A percentile compares a stretch with the other conserved stretches of the same genome.
These are phyloP conservation scores for Macrobrachium rosenbergii DNA, from an alignment of 1,140 invertebrate genomes.

Conservation along the genomic window DNA sequence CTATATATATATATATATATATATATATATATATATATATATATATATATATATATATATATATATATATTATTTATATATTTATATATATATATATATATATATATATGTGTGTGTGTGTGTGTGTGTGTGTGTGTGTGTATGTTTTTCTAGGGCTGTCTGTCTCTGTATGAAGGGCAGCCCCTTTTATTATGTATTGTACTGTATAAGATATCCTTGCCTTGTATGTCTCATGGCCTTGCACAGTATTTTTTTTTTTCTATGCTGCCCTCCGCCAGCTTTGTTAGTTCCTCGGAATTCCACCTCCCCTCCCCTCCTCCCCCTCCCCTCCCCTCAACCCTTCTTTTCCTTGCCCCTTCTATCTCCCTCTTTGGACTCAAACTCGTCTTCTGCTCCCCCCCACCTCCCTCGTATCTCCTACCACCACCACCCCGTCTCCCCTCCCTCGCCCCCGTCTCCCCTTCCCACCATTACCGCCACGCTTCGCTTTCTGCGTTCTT, in stretches of 20 bases:
- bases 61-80: too few species aligned
- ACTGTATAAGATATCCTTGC: too few species aligned
- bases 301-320: background rate
- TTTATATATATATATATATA: too few species aligned
- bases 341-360: background rate
- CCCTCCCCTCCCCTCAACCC: background rate
- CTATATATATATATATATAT: background rate
- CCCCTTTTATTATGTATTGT: too few species aligned
- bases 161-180: too few species aligned
- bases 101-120: too few species aligned
- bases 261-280: background rate
- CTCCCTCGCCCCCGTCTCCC: background rate
- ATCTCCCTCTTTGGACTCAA: background rate
- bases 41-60: too few species aligned
- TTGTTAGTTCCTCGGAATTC: background rate
- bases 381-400: background rate
- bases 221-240: too few species aligned
- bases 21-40: too few species aligned
- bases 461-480: background rate
- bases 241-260: background rate
- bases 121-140: too few species aligned
- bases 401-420: background rate
- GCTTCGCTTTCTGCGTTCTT: background rate
- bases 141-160: too few species aligned
- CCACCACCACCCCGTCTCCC: too few species aligned